These are phyloP conservation scores for Caerostris darwini DNA, from an alignment of 1,140 invertebrate species.

Conservation along the genomic window DNA sequence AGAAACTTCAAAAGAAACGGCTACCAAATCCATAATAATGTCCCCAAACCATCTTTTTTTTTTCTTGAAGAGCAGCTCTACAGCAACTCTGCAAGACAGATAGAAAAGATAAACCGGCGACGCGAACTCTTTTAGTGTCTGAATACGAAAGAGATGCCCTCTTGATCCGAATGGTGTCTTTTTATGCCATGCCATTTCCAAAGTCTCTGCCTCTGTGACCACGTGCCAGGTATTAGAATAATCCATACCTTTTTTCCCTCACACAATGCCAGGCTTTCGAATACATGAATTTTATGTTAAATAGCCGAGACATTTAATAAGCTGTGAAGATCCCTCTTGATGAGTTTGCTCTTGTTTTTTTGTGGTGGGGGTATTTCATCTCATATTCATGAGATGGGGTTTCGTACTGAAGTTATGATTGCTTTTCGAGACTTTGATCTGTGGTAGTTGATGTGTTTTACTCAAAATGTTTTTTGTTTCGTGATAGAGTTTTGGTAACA, in stretches of 20 bases:
- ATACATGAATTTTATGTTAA: not conserved
- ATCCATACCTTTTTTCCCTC: too few relatives aligned
- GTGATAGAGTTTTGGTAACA: too few relatives aligned
- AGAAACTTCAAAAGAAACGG: too few relatives aligned
- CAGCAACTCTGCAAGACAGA: not conserved
- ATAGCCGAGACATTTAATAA: too few relatives aligned
- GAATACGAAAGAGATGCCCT: not conserved
- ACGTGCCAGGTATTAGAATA: too few relatives aligned
- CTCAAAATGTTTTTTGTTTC: too few relatives aligned
- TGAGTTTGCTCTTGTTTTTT: not conserved
- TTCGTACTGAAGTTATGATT: constrained; percentile 7
- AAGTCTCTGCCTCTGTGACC: not conserved
- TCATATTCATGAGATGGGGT: constrained; percentile 1
- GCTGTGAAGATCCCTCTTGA: too few relatives aligned
- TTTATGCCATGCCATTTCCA: not conserved
- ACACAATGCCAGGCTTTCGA: too few relatives aligned
- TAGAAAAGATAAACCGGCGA: not conserved
- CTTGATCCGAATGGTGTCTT: not conserved
- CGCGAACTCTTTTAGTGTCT: not conserved
- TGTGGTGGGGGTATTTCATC: not conserved
- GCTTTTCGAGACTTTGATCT: not conserved
- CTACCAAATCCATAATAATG: not conserved
- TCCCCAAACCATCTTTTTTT: not conserved
- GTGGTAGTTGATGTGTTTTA: too few relatives aligned
- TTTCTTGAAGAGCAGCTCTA: not conserved